phyloP scores from a whole-genome alignment of 2,797 vertebrate species.

The Sus cebifrons region DNA sequence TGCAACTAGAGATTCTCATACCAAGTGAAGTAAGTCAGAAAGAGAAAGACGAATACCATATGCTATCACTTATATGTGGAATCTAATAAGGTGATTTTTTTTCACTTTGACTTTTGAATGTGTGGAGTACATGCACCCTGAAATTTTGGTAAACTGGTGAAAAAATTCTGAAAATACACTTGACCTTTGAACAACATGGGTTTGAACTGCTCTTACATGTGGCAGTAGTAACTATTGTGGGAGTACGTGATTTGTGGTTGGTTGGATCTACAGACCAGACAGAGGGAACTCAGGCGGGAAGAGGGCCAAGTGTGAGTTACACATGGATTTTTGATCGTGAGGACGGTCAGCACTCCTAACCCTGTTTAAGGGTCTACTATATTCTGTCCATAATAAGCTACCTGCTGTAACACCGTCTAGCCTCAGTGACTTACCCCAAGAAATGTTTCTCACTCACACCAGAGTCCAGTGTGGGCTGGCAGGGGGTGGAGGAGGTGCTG shows the following conservation, averaged over 20 bases:
- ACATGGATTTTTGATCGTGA: not conserved
- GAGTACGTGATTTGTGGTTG: not conserved
- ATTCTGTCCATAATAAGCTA: not conserved
- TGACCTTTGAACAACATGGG: not conserved
- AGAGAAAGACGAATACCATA: too few species aligned
- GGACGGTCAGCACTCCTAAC: not conserved
- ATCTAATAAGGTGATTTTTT: not conserved
- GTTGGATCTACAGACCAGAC: not conserved
- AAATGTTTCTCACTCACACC: not conserved
- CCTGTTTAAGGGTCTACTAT: not conserved
- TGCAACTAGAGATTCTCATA: too few species aligned
- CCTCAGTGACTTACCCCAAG: slow-evolving; percentile 5
- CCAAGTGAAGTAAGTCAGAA: too few species aligned
- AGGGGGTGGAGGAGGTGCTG: not conserved
- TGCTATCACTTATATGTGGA: too few species aligned
- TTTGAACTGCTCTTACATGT: not conserved
- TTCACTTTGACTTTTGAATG: slow-evolving; percentile 67
- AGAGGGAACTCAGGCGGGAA: not conserved
- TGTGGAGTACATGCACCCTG: slow-evolving; percentile 31
- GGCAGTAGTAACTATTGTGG: not conserved
- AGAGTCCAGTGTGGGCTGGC: not conserved
- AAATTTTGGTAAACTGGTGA: slow-evolving; percentile 65
- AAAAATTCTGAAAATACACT: not conserved
- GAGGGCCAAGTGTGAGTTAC: not conserved
- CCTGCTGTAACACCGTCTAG: not conserved